phyloP scores from a whole-genome alignment of 92 coral and sea anemone genomes.

The Palythoa grandis region DNA sequence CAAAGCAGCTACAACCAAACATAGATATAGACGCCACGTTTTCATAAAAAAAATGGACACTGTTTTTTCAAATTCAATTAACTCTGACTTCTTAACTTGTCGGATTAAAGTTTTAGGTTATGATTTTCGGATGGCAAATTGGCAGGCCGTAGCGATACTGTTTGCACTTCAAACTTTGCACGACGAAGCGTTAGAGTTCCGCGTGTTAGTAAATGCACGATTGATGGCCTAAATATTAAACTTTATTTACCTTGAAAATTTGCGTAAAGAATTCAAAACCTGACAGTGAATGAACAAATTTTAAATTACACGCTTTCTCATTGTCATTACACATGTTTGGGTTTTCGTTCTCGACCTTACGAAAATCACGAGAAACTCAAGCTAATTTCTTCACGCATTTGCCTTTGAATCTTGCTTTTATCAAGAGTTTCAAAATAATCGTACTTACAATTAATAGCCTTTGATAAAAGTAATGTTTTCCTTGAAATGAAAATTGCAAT shows the following conservation, averaged over 20 bases:
- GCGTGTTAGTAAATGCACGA: background rate
- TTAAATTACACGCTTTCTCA: background rate
- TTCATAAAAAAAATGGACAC: background rate
- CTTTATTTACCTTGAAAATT: background rate
- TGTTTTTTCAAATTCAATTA: background rate
- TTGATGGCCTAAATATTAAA: background rate
- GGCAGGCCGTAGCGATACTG: background rate
- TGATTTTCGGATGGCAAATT: background rate
- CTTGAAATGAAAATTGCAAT: background rate
- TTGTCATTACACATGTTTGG: background rate
- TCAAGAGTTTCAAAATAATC: background rate
- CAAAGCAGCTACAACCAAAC: background rate
- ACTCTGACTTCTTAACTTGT: background rate
- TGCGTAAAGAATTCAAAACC: background rate
- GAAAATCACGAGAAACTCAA: background rate
- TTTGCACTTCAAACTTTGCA: background rate
- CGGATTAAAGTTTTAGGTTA: background rate
- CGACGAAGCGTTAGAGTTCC: background rate
- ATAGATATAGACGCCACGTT: background rate
- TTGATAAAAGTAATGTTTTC: background rate
- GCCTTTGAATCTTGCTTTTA: too few species aligned
- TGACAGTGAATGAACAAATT: background rate
- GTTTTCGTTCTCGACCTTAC: background rate
- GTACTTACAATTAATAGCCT: background rate
- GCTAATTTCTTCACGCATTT: conserved; percentile 6